Conservation (phyloP, 2,888 invertebrate genomes). For the Auanema freiburgensis region DNA sequence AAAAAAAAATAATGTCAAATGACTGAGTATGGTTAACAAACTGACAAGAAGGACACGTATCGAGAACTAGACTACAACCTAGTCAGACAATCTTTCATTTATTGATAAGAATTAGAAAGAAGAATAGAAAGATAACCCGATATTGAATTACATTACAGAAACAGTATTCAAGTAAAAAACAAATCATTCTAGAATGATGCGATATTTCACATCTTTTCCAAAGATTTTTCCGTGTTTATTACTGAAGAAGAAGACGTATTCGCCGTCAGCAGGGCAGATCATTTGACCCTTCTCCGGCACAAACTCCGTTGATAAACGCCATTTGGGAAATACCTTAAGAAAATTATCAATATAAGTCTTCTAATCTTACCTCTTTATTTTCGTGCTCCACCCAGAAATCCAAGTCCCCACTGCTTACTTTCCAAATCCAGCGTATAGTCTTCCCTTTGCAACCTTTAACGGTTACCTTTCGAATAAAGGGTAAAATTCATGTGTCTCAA, state of each 20-base stretch:
- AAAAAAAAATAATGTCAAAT: neutral
- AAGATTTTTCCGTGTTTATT: conserved; percentile 55
- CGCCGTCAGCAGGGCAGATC: conserved; percentile 36
- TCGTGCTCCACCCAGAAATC: conserved; percentile 42
- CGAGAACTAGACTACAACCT: too few species aligned
- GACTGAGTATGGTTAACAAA: too few species aligned
- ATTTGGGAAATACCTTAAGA: conserved; percentile 49
- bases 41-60: too few species aligned
- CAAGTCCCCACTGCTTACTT: conserved; percentile 44
- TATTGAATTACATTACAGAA: too few species aligned
- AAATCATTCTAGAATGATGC: conserved; percentile 26
- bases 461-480: conserved; percentile 5
- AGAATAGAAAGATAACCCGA: too few species aligned
- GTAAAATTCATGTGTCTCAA: neutral
- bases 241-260: conserved; percentile 54
- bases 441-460: conserved; percentile 1
- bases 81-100: too few species aligned
- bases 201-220: conserved; percentile 56
- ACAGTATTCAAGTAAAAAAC: too few species aligned
- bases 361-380: conserved; percentile 26
- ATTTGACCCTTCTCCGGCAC: conserved; percentile 55
- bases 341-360: neutral
- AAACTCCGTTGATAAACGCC: conserved; percentile 55
- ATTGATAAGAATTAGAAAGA: too few species aligned
- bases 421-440: conserved; percentile 18